These are phyloP conservation scores for Caenorhabditis japonica DNA, from an alignment of 2,888 invertebrate genomes.

Conservation along the genomic window DNA sequence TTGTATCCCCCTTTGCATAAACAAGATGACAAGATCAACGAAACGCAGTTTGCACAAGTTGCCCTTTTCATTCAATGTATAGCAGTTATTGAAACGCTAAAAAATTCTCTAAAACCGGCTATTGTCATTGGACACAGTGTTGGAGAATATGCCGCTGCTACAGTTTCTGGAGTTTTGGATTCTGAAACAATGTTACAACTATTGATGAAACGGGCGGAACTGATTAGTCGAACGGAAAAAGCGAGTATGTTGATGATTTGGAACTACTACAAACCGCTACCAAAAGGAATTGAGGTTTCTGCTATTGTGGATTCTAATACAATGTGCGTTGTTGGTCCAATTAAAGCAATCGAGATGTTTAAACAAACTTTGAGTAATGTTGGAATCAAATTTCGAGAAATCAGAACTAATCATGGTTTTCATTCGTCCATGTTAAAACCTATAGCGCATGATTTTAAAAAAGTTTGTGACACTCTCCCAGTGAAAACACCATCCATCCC, in stretches of 20 bases:
- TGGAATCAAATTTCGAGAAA: constrained; percentile 48
- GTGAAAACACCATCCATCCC: constrained; percentile 29
- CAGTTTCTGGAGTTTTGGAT: constrained; percentile 39
- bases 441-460: constrained; percentile 56
- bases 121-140: constrained; percentile 69
- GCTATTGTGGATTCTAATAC: constrained; percentile 57
- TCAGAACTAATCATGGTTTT: constrained; percentile 67
- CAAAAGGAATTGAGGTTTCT: constrained; percentile 61
- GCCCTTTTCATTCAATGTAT: constrained; percentile 59
- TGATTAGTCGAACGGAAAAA: constrained; percentile 56
- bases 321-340: constrained; percentile 60
- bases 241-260: constrained; percentile 70
- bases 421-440: constrained; percentile 69
- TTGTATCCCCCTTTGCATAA: constrained; percentile 6
- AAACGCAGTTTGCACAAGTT: constrained; percentile 56
- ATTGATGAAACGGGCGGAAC: constrained; percentile 55
- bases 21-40: constrained; percentile 21
- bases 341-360: constrained; percentile 20
- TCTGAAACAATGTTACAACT: constrained; percentile 48
- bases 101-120: constrained; percentile 41
- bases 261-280: constrained; percentile 39
- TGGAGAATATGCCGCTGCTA: constrained; percentile 72
- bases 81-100: constrained; percentile 51
- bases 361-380: constrained; percentile 6
- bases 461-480: constrained; percentile 1